Evolutionary conservation across 1,140 invertebrate species (phyloP), one percentile per base, ranked within the genome.

Genomic region (Lineus longissimus): DNA sequence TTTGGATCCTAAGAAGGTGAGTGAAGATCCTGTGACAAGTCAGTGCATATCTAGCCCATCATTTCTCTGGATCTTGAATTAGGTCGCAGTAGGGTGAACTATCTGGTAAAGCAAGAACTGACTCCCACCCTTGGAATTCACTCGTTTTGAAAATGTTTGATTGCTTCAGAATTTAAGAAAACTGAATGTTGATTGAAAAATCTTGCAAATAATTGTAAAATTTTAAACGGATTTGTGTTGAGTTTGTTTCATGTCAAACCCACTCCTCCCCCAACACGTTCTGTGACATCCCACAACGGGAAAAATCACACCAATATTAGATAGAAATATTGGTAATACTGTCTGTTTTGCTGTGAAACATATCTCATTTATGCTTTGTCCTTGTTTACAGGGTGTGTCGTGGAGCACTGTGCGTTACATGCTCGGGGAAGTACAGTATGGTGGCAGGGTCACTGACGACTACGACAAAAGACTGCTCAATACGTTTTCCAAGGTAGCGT

Each of bases 351-450:
- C n/a, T n/a, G n/a, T n/a, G n/a, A n/a, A n/a, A n/a, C 27, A n/a
- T n/a, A 15, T 27, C 41, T 43, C 29, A 25, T 64, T 30, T 45
- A 41, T 30, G 55, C 1, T 59, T 63, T 1, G n/a, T 27, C 4
- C n/a, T 7, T 57, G 4, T 29, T 57, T 72, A 22, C 74, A 87
- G 85, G 93, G 93, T 30, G 92, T 97, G 58, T 97, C 94, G 0
- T 98, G 95, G 95, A 91, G 91, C 29, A 98, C 95, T 1, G 89
- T 82, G 1, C 66, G 80, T 25, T 82, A 81, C 65, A 82, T 82
- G 80, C 86, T 98, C 54, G 93, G 94, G 33, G 95, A 98, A 83
- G 93, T 97, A 0, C 92, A 96, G 79, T 98, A 97, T 78, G 95
- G 95, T 17, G 95, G 95, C 0, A 82, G 94, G 70, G 94, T 97